phyloP scores from a whole-genome alignment of 2,797 vertebrate genomes.

The Takifugu ocellatus region DNA sequence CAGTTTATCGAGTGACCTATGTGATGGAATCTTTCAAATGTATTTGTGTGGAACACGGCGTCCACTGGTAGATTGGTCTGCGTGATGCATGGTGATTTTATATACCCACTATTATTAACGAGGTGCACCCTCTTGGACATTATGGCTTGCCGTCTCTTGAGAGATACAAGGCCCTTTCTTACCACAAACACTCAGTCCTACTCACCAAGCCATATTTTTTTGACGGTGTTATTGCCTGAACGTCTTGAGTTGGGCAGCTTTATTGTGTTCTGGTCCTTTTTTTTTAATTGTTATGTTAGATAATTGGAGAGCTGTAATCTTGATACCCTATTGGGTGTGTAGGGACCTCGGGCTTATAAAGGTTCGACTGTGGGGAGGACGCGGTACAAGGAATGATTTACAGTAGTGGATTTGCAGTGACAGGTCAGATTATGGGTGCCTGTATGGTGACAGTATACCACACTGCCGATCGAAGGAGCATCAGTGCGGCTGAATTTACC shows the following conservation, averaged over 20 bases:
- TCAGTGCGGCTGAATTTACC: constrained; percentile 49
- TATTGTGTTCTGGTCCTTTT: constrained; percentile 33
- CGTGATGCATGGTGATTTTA: constrained; percentile 15
- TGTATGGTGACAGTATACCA: constrained; percentile 47
- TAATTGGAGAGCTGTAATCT: constrained; percentile 11
- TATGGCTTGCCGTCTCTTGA: constrained; percentile 56
- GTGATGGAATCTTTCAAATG: constrained; percentile 19
- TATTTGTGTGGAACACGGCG: constrained; percentile 29
- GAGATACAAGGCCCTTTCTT: constrained; percentile 61
- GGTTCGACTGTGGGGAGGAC: constrained; percentile 19
- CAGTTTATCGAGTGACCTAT: not conserved
- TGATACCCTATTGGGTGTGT: constrained; percentile 19
- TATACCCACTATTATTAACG: no score
- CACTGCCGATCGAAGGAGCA: constrained; percentile 64
- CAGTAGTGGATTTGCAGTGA: constrained; percentile 60
- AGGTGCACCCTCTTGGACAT: constrained; percentile 16
- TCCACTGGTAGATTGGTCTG: not conserved
- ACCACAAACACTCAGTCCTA: constrained; percentile 68
- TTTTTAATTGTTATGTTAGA: constrained; percentile 3
- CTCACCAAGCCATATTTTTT: constrained; percentile 60
- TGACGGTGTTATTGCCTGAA: constrained; percentile 29
- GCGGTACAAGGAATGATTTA: constrained; percentile 62
- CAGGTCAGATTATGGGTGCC: constrained; percentile 61
- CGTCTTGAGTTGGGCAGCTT: constrained; percentile 44
- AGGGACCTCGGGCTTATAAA: constrained; percentile 23